Conservation (phyloP, 2,888 invertebrate species). For the Phengaris alcon region DNA sequence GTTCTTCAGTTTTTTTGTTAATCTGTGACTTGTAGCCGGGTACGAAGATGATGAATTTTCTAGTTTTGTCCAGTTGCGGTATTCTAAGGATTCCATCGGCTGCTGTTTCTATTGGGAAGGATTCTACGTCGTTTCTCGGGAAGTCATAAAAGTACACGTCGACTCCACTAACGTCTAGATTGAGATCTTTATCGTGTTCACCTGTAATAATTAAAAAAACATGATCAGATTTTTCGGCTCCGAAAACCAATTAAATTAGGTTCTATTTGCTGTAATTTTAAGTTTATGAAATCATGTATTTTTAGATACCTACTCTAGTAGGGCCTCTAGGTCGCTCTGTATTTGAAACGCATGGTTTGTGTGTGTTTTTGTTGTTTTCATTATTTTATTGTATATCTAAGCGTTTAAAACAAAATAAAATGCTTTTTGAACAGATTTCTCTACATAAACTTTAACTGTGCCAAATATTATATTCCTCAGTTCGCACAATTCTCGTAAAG, state of each 20-base stretch:
- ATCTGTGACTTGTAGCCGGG: conserved; percentile 66
- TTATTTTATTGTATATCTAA: too few species aligned
- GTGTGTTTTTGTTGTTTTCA: too few species aligned
- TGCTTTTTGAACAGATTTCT: too few species aligned
- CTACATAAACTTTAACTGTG: too few species aligned
- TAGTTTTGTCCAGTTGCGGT: conserved; percentile 51
- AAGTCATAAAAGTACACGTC: conserved; percentile 65
- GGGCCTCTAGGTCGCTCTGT: too few species aligned
- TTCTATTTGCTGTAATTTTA: not conserved
- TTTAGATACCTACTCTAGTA: too few species aligned
- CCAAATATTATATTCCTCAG: too few species aligned
- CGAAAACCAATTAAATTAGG: too few species aligned
- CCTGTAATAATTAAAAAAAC: conserved; percentile 47
- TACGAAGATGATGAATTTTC: conserved; percentile 60
- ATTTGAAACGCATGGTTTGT: too few species aligned
- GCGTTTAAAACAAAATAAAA: too few species aligned
- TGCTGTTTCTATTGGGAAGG: conserved; percentile 54
- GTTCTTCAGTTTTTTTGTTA: conserved; percentile 58
- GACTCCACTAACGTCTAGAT: conserved; percentile 60
- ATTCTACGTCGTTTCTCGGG: conserved; percentile 46
- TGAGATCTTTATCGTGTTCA: conserved; percentile 51
- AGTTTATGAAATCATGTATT: too few species aligned
- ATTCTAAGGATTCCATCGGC: conserved; percentile 55
- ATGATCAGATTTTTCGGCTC: not conserved
- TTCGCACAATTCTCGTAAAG: too few species aligned